These are phyloP conservation scores for Drosophila macrothrix DNA, from an alignment of 2,888 invertebrate species.

Conservation along the genomic window DNA sequence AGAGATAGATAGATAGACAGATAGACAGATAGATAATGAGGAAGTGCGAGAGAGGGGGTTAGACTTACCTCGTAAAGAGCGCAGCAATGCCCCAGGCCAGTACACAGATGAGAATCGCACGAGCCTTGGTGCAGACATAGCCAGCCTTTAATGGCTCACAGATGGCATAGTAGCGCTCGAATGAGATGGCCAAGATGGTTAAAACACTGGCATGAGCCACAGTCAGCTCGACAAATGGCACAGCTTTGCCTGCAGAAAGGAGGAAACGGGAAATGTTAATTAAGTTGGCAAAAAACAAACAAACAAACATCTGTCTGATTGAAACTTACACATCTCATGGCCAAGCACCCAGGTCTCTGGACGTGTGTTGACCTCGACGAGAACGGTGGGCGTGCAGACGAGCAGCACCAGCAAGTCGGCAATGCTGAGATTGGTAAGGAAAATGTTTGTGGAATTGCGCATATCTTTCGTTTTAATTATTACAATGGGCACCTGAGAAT, in stretches of 20 bases:
- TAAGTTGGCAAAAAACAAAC: conserved; percentile 34
- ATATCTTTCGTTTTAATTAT: conserved; percentile 96
- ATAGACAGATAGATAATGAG: background rate
- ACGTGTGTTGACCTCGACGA: conserved; percentile 96
- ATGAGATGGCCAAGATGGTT: conserved; percentile 96
- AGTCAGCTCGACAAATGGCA: conserved; percentile 95
- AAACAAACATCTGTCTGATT: conserved; percentile 15
- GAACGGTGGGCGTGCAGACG: conserved; percentile 96
- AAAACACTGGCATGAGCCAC: conserved; percentile 96
- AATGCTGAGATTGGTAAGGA: conserved; percentile 96
- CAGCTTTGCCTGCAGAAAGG: conserved; percentile 91
- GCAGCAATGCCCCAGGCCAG: conserved; percentile 94
- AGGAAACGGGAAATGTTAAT: conserved; percentile 50
- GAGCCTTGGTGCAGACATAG: conserved; percentile 94
- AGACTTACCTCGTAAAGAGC: conserved; percentile 92
- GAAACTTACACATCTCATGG: conserved; percentile 95
- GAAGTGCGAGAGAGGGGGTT: background rate
- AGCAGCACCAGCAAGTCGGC: conserved; percentile 96
- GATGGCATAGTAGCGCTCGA: conserved; percentile 96
- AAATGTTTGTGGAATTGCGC: conserved; percentile 97
- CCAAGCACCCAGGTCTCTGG: conserved; percentile 97
- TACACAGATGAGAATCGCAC: conserved; percentile 92
- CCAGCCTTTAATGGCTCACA: conserved; percentile 96
- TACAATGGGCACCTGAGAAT: conserved; percentile 90
- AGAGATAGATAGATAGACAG: background rate